These are phyloP conservation scores for Merluccius polli DNA, from an alignment of 2,797 vertebrate genomes.

Conservation along the genomic window DNA sequence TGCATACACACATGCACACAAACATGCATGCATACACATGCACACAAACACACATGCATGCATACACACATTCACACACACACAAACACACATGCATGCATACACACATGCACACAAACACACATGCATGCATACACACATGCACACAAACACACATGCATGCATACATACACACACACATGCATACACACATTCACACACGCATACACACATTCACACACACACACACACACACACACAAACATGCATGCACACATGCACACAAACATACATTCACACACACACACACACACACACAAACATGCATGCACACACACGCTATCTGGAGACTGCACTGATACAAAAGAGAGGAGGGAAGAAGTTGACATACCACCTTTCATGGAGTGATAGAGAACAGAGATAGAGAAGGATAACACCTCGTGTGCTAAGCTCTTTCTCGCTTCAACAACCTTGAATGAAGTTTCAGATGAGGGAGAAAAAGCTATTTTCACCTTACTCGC, in stretches of 20 bases:
- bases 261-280: not conserved
- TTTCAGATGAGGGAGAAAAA: constrained; percentile 71
- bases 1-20: no score
- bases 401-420: constrained; percentile 47
- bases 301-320: constrained; percentile 32
- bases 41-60: no score
- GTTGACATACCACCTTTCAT: constrained; percentile 59
- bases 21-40: no score
- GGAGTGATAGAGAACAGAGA: constrained; percentile 43
- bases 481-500: constrained; percentile 75
- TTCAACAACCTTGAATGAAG: constrained; percentile 77
- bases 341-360: constrained; percentile 37
- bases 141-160: not conserved
- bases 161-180: not conserved
- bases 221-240: no score
- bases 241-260: not conserved
- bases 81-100: constrained; percentile 10
- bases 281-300: constrained; percentile 6
- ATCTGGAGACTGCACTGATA: constrained; percentile 39
- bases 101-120: constrained; percentile 17
- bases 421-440: constrained; percentile 68
- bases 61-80: not conserved
- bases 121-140: not conserved
- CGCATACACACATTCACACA: not conserved
- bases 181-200: no score